A percentile compares a stretch with the other conserved stretches of the same genome.
Conservation (phyloP, 2,797 vertebrate species). For the Sebastes taczanowskii region DNA sequence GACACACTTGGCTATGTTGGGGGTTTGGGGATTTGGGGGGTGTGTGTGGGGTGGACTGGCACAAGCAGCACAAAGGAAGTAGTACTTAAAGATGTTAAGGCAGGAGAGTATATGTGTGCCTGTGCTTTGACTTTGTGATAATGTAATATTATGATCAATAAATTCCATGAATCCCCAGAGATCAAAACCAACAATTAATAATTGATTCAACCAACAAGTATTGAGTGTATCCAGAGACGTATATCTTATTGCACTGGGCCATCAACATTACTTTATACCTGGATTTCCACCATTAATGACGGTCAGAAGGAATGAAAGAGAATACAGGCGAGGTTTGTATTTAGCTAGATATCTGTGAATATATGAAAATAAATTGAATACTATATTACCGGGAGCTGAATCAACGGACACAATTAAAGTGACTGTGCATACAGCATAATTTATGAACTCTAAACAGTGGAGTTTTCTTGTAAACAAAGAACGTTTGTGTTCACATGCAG, state of each 20-base stretch:
- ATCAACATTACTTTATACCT: background rate
- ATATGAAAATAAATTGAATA: background rate
- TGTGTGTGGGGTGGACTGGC: background rate
- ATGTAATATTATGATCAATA: background rate
- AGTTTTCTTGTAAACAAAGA: background rate
- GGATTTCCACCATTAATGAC: background rate
- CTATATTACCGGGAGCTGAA: background rate
- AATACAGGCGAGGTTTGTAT: background rate
- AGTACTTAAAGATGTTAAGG: background rate
- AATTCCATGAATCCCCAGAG: background rate
- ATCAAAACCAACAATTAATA: background rate
- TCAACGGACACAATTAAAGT: background rate
- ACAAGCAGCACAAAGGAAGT: background rate
- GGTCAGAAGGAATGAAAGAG: background rate
- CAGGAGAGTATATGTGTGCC: background rate
- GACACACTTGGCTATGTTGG: slow-evolving; percentile 32
- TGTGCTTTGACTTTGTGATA: background rate
- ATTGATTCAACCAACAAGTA: background rate
- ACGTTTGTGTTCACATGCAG: background rate
- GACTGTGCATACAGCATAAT: background rate
- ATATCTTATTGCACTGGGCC: background rate
- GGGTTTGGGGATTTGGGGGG: background rate
- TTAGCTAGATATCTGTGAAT: background rate
- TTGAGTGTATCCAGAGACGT: background rate
- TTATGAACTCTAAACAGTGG: background rate